Conservation (phyloP, 2,797 vertebrate genomes). For the Tangara arthus region DNA sequence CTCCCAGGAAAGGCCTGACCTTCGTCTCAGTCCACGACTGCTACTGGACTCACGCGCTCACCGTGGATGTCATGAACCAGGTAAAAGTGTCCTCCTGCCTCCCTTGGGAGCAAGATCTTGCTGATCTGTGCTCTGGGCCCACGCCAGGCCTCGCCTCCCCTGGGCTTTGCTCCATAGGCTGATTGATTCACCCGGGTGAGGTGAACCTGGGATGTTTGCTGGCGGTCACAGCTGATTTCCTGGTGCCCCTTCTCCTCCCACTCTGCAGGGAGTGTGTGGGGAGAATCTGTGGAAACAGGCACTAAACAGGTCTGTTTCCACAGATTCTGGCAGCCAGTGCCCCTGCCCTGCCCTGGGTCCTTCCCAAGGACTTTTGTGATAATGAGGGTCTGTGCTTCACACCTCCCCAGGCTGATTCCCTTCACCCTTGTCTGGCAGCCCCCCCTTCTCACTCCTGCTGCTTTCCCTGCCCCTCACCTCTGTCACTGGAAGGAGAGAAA, state of each 20-base stretch:
- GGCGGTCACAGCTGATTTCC: not conserved
- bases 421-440: not conserved
- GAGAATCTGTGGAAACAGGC: not conserved
- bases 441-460: not conserved
- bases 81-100: constrained; percentile 60
- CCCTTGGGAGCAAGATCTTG: not conserved
- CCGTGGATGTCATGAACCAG: constrained; percentile 92
- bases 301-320: not conserved
- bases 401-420: not conserved
- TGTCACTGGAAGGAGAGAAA: not conserved
- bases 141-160: not conserved
- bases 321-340: not conserved
- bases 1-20: constrained; percentile 84
- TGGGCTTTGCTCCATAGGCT: constrained; percentile 2
- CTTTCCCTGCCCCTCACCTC: not conserved
- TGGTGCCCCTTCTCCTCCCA: not conserved
- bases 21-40: constrained; percentile 98
- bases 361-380: not conserved
- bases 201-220: not conserved
- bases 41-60: constrained; percentile 93
- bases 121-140: not conserved
- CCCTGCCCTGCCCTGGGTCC: not conserved
- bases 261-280: not conserved
- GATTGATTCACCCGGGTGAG: not conserved
- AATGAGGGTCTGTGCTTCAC: not conserved